Evolutionary conservation across 23 tunicate species (phyloP).

Genomic region (Oikopleura dioica): DNA sequence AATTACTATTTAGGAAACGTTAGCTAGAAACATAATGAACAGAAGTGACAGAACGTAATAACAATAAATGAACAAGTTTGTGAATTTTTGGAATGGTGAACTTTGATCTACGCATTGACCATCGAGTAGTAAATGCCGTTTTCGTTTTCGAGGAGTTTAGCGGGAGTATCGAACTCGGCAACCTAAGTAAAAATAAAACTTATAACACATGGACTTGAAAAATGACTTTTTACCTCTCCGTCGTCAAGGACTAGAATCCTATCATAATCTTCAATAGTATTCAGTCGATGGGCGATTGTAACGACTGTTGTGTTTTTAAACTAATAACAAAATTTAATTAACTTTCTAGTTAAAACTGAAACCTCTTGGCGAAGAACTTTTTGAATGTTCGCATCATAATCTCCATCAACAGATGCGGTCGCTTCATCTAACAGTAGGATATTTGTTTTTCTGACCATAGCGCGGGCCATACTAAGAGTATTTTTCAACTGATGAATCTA

Average conservation of each 20-base stretch:
- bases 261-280: conserved; percentile 67
- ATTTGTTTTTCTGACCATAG: neutral
- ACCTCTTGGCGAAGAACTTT: neutral
- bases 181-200: neutral
- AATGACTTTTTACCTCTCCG: conserved; percentile 15
- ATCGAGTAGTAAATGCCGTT: conserved; percentile 18
- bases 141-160: conserved; percentile 18
- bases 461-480: neutral
- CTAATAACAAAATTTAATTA: too few relatives aligned
- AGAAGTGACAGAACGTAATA: too few relatives aligned
- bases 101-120: too few relatives aligned
- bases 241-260: conserved; percentile 79
- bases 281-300: conserved; percentile 83
- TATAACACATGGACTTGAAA: neutral
- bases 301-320: conserved; percentile 80
- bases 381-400: neutral
- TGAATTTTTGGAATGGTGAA: too few relatives aligned
- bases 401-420: neutral
- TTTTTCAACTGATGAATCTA: neutral
- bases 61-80: too few relatives aligned
- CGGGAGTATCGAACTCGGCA: conserved; percentile 48
- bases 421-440: neutral
- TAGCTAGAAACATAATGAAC: too few relatives aligned
- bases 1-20: too few relatives aligned
- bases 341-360: too few relatives aligned